Evolutionary conservation across 2,888 invertebrate genomes (phyloP), one percentile per base, ranked within the genome.

Genomic region (Macropis europaea): DNA sequence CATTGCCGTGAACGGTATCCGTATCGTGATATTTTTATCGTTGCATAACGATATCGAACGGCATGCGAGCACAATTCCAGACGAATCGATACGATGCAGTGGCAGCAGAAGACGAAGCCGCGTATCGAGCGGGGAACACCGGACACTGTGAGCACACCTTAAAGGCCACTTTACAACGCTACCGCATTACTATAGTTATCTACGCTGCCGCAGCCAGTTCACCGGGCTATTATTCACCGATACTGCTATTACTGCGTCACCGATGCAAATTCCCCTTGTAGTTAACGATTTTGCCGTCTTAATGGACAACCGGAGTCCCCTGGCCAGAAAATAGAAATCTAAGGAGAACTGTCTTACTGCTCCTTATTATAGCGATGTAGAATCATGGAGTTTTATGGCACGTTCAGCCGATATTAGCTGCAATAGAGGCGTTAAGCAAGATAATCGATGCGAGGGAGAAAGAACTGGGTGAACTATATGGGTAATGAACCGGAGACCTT

Each of bases 131-230:
- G 56, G 28, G 9, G 22, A 38, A 32, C 43, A 68, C 54, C 34
- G 34, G 48, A 53, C 69, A 38, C 50, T 73, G 63, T 60, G 69
- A 52, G 40, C 59, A 45, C 59, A 66, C 60, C 71, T 57, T 71
- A 66, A n/a, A 66, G 61, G 42, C 52, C 38, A 61, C 45, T 61
- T 66, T 50, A 52, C 60, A 61, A 40, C 50, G 54, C 63, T 63
- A 52, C 64, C 64, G 70, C 70, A 60, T 73, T 73, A 64, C 68
- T 56, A n/a, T n/a, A 64, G 45, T 19, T 53, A 50, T 70, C 59
- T 40, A 59, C 53, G 52, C 17, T 62, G 57, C 42, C 57, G 62
- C 57, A 48, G 68, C 68, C 69, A 32, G 69, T 63, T 69, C 43
- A 28, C 32, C 54, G 13, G 48, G 53, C 62, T 69, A 63, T 69